These are phyloP conservation scores for Lophotis ruficrista DNA, from an alignment of 2,113 vertebrate genomes.

Conservation along the genomic window DNA sequence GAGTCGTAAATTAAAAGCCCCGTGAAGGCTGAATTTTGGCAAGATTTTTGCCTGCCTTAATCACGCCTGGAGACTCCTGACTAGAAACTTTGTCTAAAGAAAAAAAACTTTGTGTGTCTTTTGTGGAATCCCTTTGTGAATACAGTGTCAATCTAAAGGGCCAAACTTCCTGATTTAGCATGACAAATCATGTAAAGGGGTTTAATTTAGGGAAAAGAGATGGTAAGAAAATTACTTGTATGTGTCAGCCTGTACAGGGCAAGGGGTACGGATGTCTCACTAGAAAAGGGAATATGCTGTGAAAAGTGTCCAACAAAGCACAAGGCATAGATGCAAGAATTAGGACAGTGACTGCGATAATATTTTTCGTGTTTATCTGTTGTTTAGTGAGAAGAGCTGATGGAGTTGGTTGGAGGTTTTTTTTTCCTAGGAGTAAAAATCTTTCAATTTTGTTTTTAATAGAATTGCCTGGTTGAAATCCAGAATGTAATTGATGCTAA, in stretches of 20 bases:
- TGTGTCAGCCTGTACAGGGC: not conserved
- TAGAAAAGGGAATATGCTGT: not conserved
- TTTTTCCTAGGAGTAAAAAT: not conserved
- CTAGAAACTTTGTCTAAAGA: not conserved
- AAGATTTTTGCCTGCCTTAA: not conserved
- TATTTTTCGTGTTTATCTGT: not conserved
- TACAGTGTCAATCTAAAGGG: not conserved
- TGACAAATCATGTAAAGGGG: not conserved
- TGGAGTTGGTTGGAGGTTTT: not conserved
- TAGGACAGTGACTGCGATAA: not conserved
- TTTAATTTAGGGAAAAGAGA: not conserved
- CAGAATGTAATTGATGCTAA: slow-evolving; percentile 83
- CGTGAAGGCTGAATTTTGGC: not conserved
- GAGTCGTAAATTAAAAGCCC: not conserved
- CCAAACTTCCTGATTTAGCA: not conserved
- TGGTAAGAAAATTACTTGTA: not conserved
- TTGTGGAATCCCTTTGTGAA: not conserved
- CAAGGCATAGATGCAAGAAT: not conserved
- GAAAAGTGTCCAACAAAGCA: not conserved
- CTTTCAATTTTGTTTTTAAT: slow-evolving; percentile 4
- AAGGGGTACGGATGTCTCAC: not conserved
- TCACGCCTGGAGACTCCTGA: not conserved
- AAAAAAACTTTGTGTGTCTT: not conserved
- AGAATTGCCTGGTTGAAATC: slow-evolving; percentile 90
- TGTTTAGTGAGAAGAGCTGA: not conserved